Evolutionary conservation across 2,888 invertebrate species (phyloP), one percentile per base, ranked within the genome.

Genomic region (Acrobasis suavella): DNA sequence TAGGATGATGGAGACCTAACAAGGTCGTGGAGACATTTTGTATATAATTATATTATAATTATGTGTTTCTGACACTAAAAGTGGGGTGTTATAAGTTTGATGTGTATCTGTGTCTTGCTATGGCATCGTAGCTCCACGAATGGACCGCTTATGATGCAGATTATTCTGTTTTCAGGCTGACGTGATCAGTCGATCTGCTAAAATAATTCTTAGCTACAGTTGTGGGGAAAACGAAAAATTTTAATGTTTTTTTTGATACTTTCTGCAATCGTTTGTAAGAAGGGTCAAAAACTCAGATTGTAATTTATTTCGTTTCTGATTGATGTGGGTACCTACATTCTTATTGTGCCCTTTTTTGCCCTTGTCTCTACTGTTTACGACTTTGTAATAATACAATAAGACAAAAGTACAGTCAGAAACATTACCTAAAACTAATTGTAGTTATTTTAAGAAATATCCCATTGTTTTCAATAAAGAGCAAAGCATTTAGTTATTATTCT

Each of bases 1-100:
- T 55, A 6, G 39, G 39, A 55, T 55, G 38, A 55, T 12, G 55
- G 16, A 55, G 55, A 55, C 5, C 12, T 55, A 54, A 39, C 49
- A 62, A 62, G 61, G 61, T 37, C 55, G 46, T 9, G 16, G 49
- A 62, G 55, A 50, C 42, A 38, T 50, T 62, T 60, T 52, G 37
- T 55, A 9, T 50, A 9, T 58, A 58, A 58, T 58, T 58, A 58
- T 2, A 7, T 46, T 46, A n/a, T 46, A 12, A 46, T 46, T 46
- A 46, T 46, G 12, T 3, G 1, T 46, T n/a, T 14, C 1, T 7
- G n/a, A 22, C 22, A 22, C 22, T 2, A 22, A 22, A 22, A 22
- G 22, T 2, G 22, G 22, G 22, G 22, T 22, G n/a, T n/a, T n/a
- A 22, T 22, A 22, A 22, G 22, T 22, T 22, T 22, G 22, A 22